A percentile compares a stretch with the other conserved stretches of the same genome.
Evolutionary conservation across 2,113 vertebrate species (phyloP).

Genomic region (Apodemus sylvaticus): DNA sequence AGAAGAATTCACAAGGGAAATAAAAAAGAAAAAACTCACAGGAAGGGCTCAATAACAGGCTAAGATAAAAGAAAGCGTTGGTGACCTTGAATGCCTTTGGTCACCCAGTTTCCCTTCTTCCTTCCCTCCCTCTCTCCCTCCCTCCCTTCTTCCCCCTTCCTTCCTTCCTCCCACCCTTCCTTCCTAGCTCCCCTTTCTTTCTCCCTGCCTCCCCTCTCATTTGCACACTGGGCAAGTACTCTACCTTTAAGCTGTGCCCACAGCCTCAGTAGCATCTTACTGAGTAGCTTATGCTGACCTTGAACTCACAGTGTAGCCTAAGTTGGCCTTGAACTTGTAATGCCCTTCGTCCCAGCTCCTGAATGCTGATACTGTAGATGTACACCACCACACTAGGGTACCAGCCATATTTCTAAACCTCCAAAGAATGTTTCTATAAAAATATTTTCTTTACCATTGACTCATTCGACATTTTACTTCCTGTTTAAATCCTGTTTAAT

Average conservation of each 20-base stretch:
- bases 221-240: no score
- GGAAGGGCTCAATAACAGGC: not conserved
- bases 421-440: not conserved
- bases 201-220: not conserved
- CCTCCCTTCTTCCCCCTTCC: not conserved
- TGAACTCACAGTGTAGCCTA: not conserved
- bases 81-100: not conserved
- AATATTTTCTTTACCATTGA: not conserved
- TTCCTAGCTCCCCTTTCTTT: not conserved
- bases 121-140: not conserved
- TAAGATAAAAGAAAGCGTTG: not conserved
- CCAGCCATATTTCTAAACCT: not conserved
- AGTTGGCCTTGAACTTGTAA: not conserved
- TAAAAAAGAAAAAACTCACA: not conserved
- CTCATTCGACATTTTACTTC: not conserved
- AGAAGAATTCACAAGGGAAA: not conserved
- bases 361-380: not conserved
- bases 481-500: not conserved
- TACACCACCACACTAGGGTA: no score
- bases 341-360: not conserved
- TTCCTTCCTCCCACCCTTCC: not conserved
- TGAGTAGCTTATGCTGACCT: not conserved
- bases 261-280: not conserved
- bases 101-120: not conserved
- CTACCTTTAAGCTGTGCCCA: not conserved